Conservation (phyloP, 1,140 invertebrate species). For the Nomia melanderi region DNA sequence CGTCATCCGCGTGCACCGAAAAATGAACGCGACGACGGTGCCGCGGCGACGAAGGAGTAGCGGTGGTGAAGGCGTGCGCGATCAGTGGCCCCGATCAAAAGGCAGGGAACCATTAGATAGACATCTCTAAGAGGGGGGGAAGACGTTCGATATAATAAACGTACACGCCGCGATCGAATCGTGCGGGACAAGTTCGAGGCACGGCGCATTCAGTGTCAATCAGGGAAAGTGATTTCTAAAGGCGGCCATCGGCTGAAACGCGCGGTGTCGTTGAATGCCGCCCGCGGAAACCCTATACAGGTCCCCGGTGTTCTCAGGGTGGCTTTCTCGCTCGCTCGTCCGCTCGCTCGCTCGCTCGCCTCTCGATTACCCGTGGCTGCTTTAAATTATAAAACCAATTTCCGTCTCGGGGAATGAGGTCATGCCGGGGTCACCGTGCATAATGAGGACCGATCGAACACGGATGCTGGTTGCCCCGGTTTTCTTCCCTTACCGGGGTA, state of each 20-base stretch:
- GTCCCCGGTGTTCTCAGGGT: too few species aligned
- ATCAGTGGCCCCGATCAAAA: conserved; percentile 54
- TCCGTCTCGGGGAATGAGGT: conserved; percentile 60
- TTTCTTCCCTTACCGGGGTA: conserved; percentile 44
- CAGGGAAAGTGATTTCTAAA: conserved; percentile 74
- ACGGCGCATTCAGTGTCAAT: conserved; percentile 71
- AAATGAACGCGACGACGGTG: conserved; percentile 20
- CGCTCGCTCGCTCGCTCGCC: conserved; percentile 14
- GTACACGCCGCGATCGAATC: conserved; percentile 49
- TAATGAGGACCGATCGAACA: conserved; percentile 57
- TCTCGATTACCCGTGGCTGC: conserved; percentile 58
- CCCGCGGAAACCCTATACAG: conserved; percentile 34
- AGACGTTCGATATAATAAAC: conserved; percentile 58
- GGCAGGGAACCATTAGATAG: conserved; percentile 48
- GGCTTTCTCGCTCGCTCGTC: too few species aligned
- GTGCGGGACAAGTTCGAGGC: conserved; percentile 59
- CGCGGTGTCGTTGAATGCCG: conserved; percentile 40
- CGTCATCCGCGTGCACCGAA: conserved; percentile 47
- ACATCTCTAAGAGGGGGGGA: conserved; percentile 46
- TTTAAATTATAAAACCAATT: conserved; percentile 75
- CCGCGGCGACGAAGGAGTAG: background rate
- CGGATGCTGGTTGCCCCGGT: conserved; percentile 58
- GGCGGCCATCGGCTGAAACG: background rate
- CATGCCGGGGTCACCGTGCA: conserved; percentile 55
- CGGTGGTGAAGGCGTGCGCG: conserved; percentile 25